These are phyloP conservation scores for Rhabdophis nuchalis DNA, from an alignment of 2,797 vertebrate species.

Conservation along the genomic window DNA sequence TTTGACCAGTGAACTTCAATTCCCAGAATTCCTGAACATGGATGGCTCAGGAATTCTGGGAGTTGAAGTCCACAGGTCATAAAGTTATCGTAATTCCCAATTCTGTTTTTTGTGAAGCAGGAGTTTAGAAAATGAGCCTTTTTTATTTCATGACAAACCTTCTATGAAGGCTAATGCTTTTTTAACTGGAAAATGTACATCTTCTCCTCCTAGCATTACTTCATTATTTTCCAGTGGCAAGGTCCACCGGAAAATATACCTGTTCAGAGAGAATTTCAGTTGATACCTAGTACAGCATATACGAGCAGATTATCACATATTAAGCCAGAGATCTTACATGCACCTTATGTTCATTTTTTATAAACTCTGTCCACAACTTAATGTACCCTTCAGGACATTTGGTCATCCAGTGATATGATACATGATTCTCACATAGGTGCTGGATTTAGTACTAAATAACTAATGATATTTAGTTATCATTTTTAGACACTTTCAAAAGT, in stretches of 20 bases:
- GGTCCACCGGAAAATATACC: background rate
- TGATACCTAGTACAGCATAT: background rate
- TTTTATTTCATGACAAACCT: background rate
- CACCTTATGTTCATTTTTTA: background rate
- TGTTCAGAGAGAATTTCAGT: background rate
- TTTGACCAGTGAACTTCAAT: background rate
- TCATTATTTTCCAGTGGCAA: background rate
- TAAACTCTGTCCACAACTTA: background rate
- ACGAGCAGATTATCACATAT: background rate
- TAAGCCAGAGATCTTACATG: background rate
- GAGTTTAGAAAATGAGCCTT: background rate
- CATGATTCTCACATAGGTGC: background rate
- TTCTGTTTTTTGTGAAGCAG: background rate
- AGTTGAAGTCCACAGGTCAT: background rate
- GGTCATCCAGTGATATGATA: background rate
- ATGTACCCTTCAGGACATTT: background rate
- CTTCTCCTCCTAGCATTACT: background rate
- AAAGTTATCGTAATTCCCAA: background rate
- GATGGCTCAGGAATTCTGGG: background rate
- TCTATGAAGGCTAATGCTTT: background rate
- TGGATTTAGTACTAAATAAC: background rate
- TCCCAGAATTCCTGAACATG: background rate
- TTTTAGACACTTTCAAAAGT: constrained; percentile 20
- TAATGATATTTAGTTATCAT: background rate
- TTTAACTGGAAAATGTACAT: background rate